phyloP scores from a whole-genome alignment of 2,797 vertebrate species.

The Anguilla pacifica region DNA sequence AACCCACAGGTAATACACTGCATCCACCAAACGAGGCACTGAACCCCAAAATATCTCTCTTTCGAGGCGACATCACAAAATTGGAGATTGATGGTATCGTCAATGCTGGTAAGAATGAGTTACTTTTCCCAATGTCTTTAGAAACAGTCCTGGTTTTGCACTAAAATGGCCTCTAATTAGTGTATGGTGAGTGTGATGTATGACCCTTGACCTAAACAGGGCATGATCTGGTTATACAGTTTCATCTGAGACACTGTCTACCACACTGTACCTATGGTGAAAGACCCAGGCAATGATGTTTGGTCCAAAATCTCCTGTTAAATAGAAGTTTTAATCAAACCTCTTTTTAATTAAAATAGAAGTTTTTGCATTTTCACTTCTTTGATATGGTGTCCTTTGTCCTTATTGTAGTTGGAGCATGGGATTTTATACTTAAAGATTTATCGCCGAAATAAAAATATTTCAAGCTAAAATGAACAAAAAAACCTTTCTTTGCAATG shows the following conservation, averaged over 20 bases:
- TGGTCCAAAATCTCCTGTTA: not conserved
- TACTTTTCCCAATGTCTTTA: not conserved
- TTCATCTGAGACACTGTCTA: not conserved
- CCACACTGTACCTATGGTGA: not conserved
- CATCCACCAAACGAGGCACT: conserved; percentile 64
- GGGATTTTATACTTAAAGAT: no score
- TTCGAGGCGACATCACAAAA: conserved; percentile 84
- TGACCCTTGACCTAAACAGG: not conserved
- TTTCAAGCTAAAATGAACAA: not conserved
- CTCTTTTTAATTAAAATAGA: no score
- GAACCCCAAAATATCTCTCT: conserved; percentile 83
- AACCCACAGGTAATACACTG: conserved; percentile 34
- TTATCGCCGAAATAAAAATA: not conserved
- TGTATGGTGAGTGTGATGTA: not conserved
- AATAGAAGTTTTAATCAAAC: no score
- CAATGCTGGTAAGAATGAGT: conserved; percentile 79
- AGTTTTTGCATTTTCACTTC: no score
- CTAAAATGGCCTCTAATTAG: not conserved
- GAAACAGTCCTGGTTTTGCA: no score
- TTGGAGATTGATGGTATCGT: conserved; percentile 85
- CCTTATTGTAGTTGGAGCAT: no score
- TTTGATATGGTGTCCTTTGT: no score
- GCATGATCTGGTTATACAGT: not conserved
- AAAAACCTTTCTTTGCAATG: not conserved
- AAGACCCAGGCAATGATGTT: not conserved